These are phyloP conservation scores for Eurois occulta DNA, from an alignment of 2,888 invertebrate species.

Conservation along the genomic window DNA sequence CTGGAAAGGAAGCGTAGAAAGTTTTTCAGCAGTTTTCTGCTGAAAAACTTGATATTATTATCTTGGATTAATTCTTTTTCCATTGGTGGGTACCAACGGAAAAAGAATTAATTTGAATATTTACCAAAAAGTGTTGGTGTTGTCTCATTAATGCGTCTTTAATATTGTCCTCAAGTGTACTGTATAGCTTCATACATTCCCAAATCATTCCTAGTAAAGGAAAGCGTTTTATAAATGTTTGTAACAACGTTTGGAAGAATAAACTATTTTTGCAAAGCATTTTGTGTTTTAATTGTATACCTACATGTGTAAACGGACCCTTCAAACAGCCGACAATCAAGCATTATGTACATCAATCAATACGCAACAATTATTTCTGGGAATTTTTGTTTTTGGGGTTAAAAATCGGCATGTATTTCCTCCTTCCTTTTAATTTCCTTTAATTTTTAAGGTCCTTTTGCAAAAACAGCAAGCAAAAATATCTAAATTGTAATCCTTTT, in stretches of 20 bases:
- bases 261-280: constrained; percentile 56
- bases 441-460: no score
- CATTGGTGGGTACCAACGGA: background rate
- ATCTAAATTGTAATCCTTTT: no score
- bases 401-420: no score
- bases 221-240: constrained; percentile 61
- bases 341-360: no score
- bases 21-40: background rate
- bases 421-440: no score
- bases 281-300: constrained; percentile 33
- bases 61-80: no score
- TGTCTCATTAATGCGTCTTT: background rate
- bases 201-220: constrained; percentile 63
- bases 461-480: no score
- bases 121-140: background rate
- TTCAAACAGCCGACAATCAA: no score
- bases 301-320: no score
- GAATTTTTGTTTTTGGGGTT: no score
- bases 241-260: constrained; percentile 62
- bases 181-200: constrained; percentile 71
- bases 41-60: background rate
- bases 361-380: no score
- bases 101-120: background rate
- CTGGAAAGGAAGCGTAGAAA: background rate
- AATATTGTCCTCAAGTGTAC: constrained; percentile 33